Percentiles rank a stretch among this genome's conserved stretches.
phyloP scores from a whole-genome alignment of 2,797 vertebrate genomes.

The Platyrinchus mystaceus region DNA sequence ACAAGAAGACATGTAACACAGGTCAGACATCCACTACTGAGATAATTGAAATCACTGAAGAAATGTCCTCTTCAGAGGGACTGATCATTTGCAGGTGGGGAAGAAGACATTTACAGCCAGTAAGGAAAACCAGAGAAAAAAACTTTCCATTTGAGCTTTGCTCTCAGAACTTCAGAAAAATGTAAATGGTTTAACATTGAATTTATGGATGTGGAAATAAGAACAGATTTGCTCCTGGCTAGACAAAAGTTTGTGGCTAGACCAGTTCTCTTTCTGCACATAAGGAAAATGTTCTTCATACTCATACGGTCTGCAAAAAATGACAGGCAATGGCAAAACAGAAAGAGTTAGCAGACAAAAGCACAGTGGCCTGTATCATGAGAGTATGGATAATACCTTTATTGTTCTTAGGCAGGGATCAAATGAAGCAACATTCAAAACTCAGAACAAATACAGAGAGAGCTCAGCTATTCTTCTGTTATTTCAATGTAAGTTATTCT shows the following conservation, averaged over 20 bases:
- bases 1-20: neutral
- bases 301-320: neutral
- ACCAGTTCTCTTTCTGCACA: neutral
- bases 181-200: neutral
- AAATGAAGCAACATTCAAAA: neutral
- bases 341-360: neutral
- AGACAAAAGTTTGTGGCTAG: neutral
- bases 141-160: neutral
- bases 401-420: neutral
- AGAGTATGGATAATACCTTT: neutral
- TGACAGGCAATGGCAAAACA: rapidly evolving
- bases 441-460: neutral
- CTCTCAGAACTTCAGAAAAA: neutral
- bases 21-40: neutral
- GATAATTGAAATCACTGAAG: neutral
- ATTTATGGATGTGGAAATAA: neutral
- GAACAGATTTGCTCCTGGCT: neutral
- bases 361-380: neutral
- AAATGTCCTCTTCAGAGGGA: neutral
- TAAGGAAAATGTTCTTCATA: neutral
- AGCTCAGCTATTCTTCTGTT: neutral
- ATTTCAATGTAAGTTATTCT: neutral
- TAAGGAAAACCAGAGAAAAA: neutral
- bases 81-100: neutral
- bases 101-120: neutral